Conservation (phyloP, 1,140 invertebrate genomes). For the Carcinoscorpius rotundicauda region DNA sequence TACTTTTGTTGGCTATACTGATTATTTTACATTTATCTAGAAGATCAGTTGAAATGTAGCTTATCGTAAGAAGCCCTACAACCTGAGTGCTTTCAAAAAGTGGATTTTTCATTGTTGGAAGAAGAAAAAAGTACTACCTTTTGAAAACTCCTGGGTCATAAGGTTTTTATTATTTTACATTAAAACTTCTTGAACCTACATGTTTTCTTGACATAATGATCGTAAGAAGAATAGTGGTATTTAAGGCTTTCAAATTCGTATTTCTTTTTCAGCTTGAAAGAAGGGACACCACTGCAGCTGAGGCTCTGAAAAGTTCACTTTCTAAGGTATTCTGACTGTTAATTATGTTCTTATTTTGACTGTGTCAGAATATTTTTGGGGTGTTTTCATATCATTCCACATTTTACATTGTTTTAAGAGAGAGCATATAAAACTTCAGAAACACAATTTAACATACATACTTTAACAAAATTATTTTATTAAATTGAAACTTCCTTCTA, state of each 20-base stretch:
- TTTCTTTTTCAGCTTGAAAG: slow-evolving; percentile 54
- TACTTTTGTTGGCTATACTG: too few relatives aligned
- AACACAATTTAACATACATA: slow-evolving; percentile 1
- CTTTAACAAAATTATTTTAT: slow-evolving; percentile 6
- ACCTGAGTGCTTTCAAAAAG: background rate
- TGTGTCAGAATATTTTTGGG: slow-evolving; percentile 1
- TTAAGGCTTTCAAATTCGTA: background rate
- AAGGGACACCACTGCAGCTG: slow-evolving; percentile 40
- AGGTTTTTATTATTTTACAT: background rate
- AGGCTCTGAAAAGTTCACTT: slow-evolving; percentile 24
- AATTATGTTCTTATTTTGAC: slow-evolving; percentile 1
- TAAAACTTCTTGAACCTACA: background rate
- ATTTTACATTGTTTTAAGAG: background rate
- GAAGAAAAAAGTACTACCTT: too few relatives aligned
- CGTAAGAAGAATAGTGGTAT: too few relatives aligned
- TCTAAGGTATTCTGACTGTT: slow-evolving; percentile 17
- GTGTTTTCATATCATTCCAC: background rate
- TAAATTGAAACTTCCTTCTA: background rate
- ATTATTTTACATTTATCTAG: too few relatives aligned
- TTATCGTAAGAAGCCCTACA: background rate
- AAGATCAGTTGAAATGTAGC: too few relatives aligned
- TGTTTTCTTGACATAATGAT: slow-evolving; percentile 1
- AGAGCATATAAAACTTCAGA: background rate
- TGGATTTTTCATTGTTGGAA: background rate
- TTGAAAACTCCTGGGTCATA: background rate